Base-by-base conservation (phyloP, 2,888 invertebrate genomes). In the Perdita meconis region DNA sequence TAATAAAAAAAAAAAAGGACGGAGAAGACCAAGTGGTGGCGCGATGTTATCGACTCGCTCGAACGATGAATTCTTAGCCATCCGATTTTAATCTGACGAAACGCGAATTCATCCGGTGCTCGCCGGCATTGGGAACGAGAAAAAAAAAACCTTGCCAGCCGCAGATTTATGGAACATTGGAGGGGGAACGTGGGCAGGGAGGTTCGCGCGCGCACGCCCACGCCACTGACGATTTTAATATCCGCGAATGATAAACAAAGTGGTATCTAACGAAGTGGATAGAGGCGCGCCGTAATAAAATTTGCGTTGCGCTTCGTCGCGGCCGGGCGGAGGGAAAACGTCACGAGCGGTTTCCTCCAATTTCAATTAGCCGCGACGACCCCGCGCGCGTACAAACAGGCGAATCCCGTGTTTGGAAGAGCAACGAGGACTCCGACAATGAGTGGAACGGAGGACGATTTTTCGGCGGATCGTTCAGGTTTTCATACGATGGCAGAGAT, bases 181-280 rank as follows among this genome's bases (percentile, higher is more conserved):
- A 26, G 60, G 44, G 51, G 12, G 8, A 2, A 26, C 34, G 42
- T 4, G 44, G 47, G 13, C 36, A n/a, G 24, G 4, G 19, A 30
- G 16, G 24, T 26, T 36, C 59, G 34, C 5, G 34, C 66, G 12
- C 24, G 76, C 56, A 63, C 67, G n/a, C n/a, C n/a, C 75, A 69
- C 55, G 47, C n/a, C n/a, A n/a, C 44, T 38, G 70, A 40, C 79
- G 82, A 83, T 88, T 89, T 89, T 89, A 89, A 89, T 89, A 89
- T 89, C 86, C 86, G 86, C 84, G 84, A 89, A 88, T 89, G 88
- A 88, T 89, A 89, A 89, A 89, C 88, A 89, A 89, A 89, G 88
- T 89, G 88, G 86, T 82, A 88, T 83, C 85, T 88, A 89, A 89
- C 89, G 89, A 89, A 89, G 89, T 89, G 89, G 89, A 88, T 86